A percentile compares a stretch with the other conserved stretches of the same genome.
Conservation (phyloP, 2,888 invertebrate genomes). For the Apamea sordens region DNA sequence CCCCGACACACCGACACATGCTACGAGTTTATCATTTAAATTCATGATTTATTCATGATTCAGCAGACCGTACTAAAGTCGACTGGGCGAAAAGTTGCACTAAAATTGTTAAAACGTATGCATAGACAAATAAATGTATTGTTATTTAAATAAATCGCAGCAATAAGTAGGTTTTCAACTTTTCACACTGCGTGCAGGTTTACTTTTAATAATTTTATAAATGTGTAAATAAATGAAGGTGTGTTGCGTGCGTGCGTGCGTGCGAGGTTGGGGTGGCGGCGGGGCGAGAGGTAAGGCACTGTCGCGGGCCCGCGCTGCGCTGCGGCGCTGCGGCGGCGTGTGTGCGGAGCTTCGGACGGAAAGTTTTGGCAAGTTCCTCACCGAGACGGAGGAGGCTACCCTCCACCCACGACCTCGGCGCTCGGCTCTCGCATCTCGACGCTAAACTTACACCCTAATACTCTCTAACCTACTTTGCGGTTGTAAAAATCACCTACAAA, state of each 20-base stretch:
- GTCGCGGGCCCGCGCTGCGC: conserved; percentile 76
- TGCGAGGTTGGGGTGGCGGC: conserved; percentile 36
- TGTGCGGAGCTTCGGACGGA: conserved; percentile 88
- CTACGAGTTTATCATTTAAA: conserved; percentile 4
- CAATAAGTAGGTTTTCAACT: not conserved
- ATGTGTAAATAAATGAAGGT: not conserved
- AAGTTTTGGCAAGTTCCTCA: conserved; percentile 87
- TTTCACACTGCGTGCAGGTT: conserved; percentile 5
- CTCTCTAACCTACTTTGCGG: conserved; percentile 89
- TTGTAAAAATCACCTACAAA: conserved; percentile 91
- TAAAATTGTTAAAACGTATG: not conserved
- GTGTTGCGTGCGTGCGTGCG: conserved; percentile 29
- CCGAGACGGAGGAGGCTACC: conserved; percentile 82
- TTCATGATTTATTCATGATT: conserved; percentile 1
- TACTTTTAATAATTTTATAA: not conserved
- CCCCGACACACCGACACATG: conserved; percentile 25
- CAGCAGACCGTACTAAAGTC: conserved; percentile 8
- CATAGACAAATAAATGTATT: not conserved
- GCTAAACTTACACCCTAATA: conserved; percentile 86
- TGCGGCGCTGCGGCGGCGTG: conserved; percentile 73
- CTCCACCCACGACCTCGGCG: conserved; percentile 80
- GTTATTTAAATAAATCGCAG: not conserved
- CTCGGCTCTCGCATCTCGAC: conserved; percentile 86
- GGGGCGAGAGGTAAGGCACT: conserved; percentile 81
- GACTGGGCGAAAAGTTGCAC: conserved; percentile 14